phyloP scores from a whole-genome alignment of 2,113 vertebrate genomes.

The Stomatorhinus ivindoensis region DNA sequence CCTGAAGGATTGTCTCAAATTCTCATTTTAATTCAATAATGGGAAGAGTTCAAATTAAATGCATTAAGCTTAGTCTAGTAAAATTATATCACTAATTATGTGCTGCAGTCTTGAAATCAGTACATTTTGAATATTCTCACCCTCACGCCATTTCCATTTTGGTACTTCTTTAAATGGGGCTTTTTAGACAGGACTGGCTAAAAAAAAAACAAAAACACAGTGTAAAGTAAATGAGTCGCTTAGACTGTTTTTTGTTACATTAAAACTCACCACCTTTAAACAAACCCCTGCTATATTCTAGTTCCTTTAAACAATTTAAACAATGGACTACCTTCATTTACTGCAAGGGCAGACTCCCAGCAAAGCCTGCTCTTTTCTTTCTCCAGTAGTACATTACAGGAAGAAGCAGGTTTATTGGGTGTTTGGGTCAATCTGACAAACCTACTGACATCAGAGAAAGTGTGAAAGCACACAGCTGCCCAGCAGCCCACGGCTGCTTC shows the following conservation, averaged over 20 bases:
- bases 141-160: neutral
- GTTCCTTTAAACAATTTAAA: neutral
- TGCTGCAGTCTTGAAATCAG: neutral
- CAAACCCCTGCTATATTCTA: neutral
- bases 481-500: conserved; percentile 29
- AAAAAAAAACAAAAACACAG: neutral
- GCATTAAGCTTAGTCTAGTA: neutral
- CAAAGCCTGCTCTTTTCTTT: conserved; percentile 3
- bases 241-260: neutral
- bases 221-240: neutral
- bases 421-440: conserved; percentile 29
- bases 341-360: neutral
- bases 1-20: neutral
- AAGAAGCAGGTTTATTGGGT: conserved; percentile 9
- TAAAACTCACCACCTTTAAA: neutral
- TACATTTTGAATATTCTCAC: neutral
- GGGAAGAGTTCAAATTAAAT: neutral
- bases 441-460: conserved; percentile 22
- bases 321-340: neutral
- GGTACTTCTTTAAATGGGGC: neutral
- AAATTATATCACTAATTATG: neutral
- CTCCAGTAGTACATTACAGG: neutral
- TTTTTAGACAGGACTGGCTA: neutral
- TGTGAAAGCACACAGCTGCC: conserved; percentile 24
- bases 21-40: neutral